phyloP scores from a whole-genome alignment of 2,888 invertebrate genomes.

The Zootermopsis nevadensis region DNA sequence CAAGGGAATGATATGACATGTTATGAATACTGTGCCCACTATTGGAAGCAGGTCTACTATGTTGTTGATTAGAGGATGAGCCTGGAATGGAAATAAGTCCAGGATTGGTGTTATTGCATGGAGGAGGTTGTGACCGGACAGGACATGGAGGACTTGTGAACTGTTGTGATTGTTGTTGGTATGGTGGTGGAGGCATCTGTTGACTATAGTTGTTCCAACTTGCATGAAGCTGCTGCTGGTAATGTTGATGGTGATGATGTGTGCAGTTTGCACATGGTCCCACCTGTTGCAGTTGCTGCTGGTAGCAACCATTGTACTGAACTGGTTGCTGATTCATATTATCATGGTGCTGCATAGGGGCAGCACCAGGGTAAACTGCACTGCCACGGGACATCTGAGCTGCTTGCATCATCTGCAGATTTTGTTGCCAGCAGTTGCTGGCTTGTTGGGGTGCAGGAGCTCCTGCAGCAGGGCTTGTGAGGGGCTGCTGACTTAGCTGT shows the following conservation, averaged over 20 bases:
- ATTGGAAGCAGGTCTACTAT: conserved; percentile 31
- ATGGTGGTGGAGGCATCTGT: conserved; percentile 39
- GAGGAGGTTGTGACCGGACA: neutral
- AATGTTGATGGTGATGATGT: conserved; percentile 40
- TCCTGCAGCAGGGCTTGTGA: conserved; percentile 57
- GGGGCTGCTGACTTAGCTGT: conserved; percentile 52
- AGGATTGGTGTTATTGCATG: neutral
- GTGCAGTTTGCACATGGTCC: conserved; percentile 25
- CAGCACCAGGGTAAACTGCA: neutral
- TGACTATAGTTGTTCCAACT: conserved; percentile 41
- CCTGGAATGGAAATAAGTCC: neutral
- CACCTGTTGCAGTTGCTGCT: conserved; percentile 23
- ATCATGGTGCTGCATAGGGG: neutral
- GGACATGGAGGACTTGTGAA: conserved; percentile 41
- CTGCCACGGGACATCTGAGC: conserved; percentile 48
- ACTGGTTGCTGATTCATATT: neutral
- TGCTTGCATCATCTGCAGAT: conserved; percentile 44
- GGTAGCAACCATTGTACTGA: conserved; percentile 29
- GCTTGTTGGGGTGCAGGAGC: conserved; percentile 55
- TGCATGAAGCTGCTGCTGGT: conserved; percentile 34
- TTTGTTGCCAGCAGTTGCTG: conserved; percentile 43
- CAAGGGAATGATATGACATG: conserved; percentile 26
- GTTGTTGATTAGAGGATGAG: conserved; percentile 1
- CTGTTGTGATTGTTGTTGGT: conserved; percentile 48
- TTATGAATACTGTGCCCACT: conserved; percentile 14